Conservation (phyloP, 2,113 vertebrate genomes). For the Cacatua alba region DNA sequence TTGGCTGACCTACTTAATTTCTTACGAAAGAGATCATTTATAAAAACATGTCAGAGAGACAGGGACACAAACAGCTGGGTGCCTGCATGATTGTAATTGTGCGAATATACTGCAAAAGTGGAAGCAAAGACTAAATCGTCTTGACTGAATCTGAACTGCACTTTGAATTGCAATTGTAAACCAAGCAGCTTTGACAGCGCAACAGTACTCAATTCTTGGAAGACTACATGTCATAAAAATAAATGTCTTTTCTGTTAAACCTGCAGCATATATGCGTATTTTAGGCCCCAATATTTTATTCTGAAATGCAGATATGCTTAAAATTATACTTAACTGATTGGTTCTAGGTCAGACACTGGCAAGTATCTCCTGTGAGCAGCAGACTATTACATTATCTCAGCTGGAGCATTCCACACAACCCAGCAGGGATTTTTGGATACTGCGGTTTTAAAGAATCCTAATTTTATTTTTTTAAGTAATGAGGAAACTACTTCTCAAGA, state of each 20-base stretch:
- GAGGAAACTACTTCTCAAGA: not conserved
- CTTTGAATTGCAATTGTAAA: not conserved
- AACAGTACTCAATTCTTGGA: not conserved
- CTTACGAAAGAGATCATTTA: not conserved
- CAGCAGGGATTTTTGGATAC: not conserved
- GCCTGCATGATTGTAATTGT: not conserved
- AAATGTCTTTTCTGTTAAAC: not conserved
- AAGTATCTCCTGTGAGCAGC: not conserved
- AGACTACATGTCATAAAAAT: not conserved
- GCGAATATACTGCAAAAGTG: not conserved
- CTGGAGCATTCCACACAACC: not conserved
- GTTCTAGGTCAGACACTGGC: not conserved
- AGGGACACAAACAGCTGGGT: conserved; percentile 1
- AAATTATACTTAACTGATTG: not conserved
- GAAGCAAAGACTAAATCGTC: not conserved
- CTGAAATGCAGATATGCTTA: not conserved
- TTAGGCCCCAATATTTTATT: not conserved
- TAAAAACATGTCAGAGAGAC: not conserved
- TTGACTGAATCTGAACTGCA: not conserved
- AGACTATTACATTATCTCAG: not conserved
- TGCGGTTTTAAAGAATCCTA: not conserved
- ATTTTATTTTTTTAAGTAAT: conserved; percentile 1
- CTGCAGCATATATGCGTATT: not conserved
- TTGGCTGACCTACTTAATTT: conserved; percentile 37
- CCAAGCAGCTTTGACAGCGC: not conserved